Base-by-base conservation (phyloP, 2,888 invertebrate genomes). In the Ligdia adustata region DNA sequence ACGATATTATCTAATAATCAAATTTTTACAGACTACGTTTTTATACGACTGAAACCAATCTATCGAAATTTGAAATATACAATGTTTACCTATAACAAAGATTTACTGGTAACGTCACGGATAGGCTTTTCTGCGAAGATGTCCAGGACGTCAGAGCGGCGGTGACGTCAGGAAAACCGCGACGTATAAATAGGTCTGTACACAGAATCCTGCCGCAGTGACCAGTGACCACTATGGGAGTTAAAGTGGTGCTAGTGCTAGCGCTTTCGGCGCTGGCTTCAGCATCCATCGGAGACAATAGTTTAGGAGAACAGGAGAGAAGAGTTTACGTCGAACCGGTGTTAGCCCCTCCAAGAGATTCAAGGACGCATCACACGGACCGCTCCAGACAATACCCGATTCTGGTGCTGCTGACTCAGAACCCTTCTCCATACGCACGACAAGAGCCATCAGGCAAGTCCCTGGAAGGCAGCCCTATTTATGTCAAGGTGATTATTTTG, bases 401-500 rank as follows among this genome's bases (percentile, higher is more conserved):
- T 14, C 65, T 89, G 38, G 75, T 89, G 43, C 73, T 90, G 11
- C 67, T 85, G 7, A 69, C 88, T 3, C 80, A 70, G 28, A 60
- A 82, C 47, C 70, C 64, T 3, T 48, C 66, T 0, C 60, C 57
- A 4, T 60, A 72, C 40, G 48, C 39, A 7, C 71, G 75, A 1
- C 51, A 48, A 5, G 83, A 84, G 41, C 75, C 76, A 1, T 77
- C 77, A 41, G 72, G 81, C 3, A 88, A 85, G 47, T 77, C 88
- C n/a, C 59, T 87, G 51, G 72, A 65, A 38, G 69, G 66, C 38
- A 76, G 73, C 46, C 74, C 86, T 2, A 82, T 87, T 60, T 88
- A 88, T 45, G 89, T 89, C 9, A 69, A 88, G 87, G 89, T 89
- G 66, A 72, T n/a, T n/a, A n/a, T n/a, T n/a, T n/a, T n/a, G n/a